Base-by-base conservation (phyloP, 1,140 invertebrate genomes). In the Muscidifurax raptorellus region DNA sequence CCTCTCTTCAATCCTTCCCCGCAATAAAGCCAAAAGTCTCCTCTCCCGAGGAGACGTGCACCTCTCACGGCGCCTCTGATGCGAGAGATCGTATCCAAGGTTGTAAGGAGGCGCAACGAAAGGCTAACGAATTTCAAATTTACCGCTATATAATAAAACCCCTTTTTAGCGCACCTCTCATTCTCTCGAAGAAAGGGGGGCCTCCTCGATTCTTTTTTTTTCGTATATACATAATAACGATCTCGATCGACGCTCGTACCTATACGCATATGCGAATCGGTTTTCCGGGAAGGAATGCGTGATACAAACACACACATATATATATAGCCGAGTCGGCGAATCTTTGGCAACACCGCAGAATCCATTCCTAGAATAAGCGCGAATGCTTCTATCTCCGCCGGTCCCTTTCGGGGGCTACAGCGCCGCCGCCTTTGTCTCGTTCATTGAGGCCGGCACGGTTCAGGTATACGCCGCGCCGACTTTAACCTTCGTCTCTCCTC, bases 51-150 rank as follows among this genome's bases (percentile, higher is more conserved):
- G 1, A 32, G 1, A 9, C 36, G 7, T n/a, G 36, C 36, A 7
- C 32, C 9, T 6, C 44, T 47, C 44, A 47, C 52, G 52, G 52
- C 52, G 52, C 52, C 18, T 59, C 32, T 36, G 9, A 2, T 0
- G n/a, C n/a, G n/a, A 40, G 36, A 40, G 36, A 40, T 12, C 1
- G 10, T 40, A 40, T 40, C 36, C 52, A 59, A 59, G 52, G 52
- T 6, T 59, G n/a, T 47, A 47, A 47, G 15, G 18, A 3, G 4
- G 52, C 52, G 15, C 52, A 22, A 59, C 52, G 5, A 2, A 0
- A 59, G 15, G 52, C 44, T 78, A 84, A 84, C 76, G 52, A 84
- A 78, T 79, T 84, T 79, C 30, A 10, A 83, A 78, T 83, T 83
- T 78, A 71, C 44, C 25, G 9, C 64, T 47, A 40, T 47, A 40